These are phyloP conservation scores for Mobula hypostoma DNA, from an alignment of 2,113 vertebrate genomes.

Conservation along the genomic window DNA sequence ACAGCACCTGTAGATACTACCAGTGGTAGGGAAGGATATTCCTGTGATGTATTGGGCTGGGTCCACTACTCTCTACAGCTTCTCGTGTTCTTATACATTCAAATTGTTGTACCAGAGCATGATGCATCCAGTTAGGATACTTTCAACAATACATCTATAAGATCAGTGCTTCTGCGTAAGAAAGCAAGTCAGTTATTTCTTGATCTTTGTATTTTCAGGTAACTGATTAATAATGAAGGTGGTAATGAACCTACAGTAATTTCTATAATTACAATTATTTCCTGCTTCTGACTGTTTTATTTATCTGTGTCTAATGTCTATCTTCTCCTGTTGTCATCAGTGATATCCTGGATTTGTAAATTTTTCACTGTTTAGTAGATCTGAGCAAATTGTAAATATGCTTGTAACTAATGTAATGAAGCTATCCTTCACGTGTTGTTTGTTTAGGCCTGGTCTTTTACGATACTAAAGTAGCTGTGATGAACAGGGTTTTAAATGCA, in stretches of 20 bases:
- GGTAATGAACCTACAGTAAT: background rate
- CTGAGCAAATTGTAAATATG: background rate
- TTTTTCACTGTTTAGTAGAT: background rate
- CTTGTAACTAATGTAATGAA: background rate
- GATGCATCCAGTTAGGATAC: no score
- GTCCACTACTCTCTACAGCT: no score
- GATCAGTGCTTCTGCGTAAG: no score
- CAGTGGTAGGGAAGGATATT: no score
- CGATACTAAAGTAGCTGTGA: constrained; percentile 88
- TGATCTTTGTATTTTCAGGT: background rate
- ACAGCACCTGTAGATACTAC: no score
- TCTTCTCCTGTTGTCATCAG: background rate
- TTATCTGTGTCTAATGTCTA: background rate
- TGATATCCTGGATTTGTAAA: background rate
- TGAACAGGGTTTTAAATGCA: constrained; percentile 89
- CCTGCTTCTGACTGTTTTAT: background rate
- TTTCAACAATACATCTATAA: no score
- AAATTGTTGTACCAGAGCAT: no score
- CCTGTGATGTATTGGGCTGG: no score
- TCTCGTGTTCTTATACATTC: no score
- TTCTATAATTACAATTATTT: no score
- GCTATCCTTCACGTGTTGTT: background rate
- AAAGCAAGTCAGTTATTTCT: background rate
- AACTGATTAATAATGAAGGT: background rate
- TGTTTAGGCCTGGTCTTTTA: constrained; percentile 82